Base-by-base conservation (phyloP, 1,140 invertebrate species). In the Battus philenor region DNA sequence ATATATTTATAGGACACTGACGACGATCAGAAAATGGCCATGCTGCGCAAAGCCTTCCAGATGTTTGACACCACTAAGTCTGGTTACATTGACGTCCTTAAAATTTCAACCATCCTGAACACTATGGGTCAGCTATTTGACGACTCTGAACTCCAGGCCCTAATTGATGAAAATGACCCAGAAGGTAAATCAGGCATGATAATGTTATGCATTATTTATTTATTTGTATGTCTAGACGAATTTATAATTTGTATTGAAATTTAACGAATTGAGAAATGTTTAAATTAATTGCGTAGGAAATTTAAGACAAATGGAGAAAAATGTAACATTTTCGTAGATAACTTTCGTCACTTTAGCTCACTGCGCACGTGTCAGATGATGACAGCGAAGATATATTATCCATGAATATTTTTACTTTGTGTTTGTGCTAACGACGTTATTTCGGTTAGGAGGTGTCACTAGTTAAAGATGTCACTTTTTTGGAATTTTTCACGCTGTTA, bases 11-110 rank as follows among this genome's bases (percentile, higher is more conserved):
- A 92, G 90, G 90, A 91, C 50, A 63, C 79, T 47, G 91, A 92
- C 76, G 92, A 94, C 77, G 92, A 94, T 56, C 92, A 95, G 80
- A 94, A 94, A 86, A 90, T 92, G 88, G 92, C 92, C 67, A 93
- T 96, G 80, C 94, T 96, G 89, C 92, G 94, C 64, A 96, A 96
- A 77, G 95, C 95, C 54, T 97, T 97, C 88, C 93, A 95, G 81
- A 97, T 97, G 95, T 97, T 97, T 66, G 96, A 97, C 82, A 95
- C 94, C 50, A 92, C 93, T 45, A 96, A 96, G 82, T 91, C 91
- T 30, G 96, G 95, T 6, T 95, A 93, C 81, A 97, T 97, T 47
- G 95, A 97, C 53, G 94, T 94, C 0, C 84, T 93, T 27, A 96
- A 96, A 72, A 95, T 97, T 70, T 93, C 93, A 39, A 96, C 94